A percentile compares a stretch with the other conserved stretches of the same genome.
These are phyloP conservation scores for Montipora foliosa DNA, from an alignment of 64 coral and sea anemone species.

Conservation along the genomic window DNA sequence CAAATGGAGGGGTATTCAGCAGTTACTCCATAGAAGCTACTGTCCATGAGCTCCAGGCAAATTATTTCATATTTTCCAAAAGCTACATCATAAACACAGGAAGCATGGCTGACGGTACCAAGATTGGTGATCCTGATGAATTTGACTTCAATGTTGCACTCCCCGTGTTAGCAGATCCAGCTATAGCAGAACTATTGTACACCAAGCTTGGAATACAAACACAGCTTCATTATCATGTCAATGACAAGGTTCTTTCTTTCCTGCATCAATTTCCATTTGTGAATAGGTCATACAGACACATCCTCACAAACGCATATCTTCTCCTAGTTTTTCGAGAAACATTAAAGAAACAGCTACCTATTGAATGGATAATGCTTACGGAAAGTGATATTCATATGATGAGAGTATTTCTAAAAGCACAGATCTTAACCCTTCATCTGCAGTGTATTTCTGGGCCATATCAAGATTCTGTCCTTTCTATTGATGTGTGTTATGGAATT, in stretches of 20 bases:
- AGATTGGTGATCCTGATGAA: constrained; percentile 55
- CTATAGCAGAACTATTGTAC: constrained; percentile 62
- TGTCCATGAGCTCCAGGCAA: constrained; percentile 28
- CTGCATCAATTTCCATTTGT: constrained; percentile 46
- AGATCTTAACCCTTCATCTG: constrained; percentile 62
- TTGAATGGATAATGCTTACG: constrained; percentile 45
- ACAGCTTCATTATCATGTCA: constrained; percentile 18
- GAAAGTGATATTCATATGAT: constrained; percentile 57
- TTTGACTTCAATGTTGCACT: constrained; percentile 59
- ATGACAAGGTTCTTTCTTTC: constrained; percentile 38
- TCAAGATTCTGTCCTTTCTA: constrained; percentile 54
- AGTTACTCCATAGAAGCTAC: constrained; percentile 39
- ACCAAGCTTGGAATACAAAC: constrained; percentile 46
- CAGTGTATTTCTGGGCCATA: constrained; percentile 42
- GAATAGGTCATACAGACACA: constrained; percentile 3
- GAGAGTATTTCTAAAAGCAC: constrained; percentile 53
- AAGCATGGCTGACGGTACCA: constrained; percentile 69
- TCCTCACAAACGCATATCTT: constrained; percentile 52
- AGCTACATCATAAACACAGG: constrained; percentile 60
- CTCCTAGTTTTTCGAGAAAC: constrained; percentile 64
- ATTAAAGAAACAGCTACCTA: constrained; percentile 41
- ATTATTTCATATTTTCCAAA: constrained; percentile 25
- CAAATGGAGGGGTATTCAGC: too few species aligned
- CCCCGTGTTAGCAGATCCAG: constrained; percentile 39
- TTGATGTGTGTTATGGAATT: constrained; percentile 76